Evolutionary conservation across 1,140 invertebrate genomes (phyloP).

Genomic region (Hestina assimilis): DNA sequence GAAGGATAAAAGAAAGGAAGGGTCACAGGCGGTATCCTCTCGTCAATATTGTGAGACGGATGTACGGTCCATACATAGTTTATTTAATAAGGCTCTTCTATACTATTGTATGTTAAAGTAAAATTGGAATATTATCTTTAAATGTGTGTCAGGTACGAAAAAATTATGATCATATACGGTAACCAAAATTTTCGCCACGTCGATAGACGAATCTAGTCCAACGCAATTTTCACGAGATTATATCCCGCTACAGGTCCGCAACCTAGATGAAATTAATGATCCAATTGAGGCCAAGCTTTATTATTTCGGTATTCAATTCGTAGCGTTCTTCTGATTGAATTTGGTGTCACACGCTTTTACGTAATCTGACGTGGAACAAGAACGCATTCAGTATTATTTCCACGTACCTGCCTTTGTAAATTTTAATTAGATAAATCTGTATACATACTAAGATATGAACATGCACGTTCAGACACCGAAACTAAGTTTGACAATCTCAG

Average conservation of each 20-base stretch:
- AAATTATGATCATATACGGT: too few relatives aligned
- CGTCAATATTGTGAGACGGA: too few relatives aligned
- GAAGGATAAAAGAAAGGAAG: too few relatives aligned
- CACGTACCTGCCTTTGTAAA: slow-evolving; percentile 41
- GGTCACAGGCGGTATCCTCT: too few relatives aligned
- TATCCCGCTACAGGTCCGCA: slow-evolving; percentile 21
- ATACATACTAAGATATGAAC: slow-evolving; percentile 22
- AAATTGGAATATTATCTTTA: too few relatives aligned
- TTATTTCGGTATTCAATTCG: slow-evolving; percentile 34
- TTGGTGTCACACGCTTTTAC: slow-evolving; percentile 31
- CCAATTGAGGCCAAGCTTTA: slow-evolving; percentile 26
- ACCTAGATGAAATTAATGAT: slow-evolving; percentile 35
- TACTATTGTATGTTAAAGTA: too few relatives aligned
- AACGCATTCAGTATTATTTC: slow-evolving; percentile 37
- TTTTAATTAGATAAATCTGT: slow-evolving; percentile 41
- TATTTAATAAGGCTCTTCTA: too few relatives aligned
- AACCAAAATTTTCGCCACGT: not conserved
- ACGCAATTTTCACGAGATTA: slow-evolving; percentile 7
- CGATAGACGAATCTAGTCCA: not conserved
- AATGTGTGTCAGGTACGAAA: too few relatives aligned
- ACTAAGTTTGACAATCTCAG: slow-evolving; percentile 44
- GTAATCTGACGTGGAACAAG: slow-evolving; percentile 21
- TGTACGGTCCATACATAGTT: too few relatives aligned
- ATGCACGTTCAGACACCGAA: slow-evolving; percentile 26
- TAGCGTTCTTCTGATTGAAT: slow-evolving; percentile 33